These are phyloP conservation scores for Heterochromis multidens DNA, from an alignment of 2,113 vertebrate genomes.

Conservation along the genomic window DNA sequence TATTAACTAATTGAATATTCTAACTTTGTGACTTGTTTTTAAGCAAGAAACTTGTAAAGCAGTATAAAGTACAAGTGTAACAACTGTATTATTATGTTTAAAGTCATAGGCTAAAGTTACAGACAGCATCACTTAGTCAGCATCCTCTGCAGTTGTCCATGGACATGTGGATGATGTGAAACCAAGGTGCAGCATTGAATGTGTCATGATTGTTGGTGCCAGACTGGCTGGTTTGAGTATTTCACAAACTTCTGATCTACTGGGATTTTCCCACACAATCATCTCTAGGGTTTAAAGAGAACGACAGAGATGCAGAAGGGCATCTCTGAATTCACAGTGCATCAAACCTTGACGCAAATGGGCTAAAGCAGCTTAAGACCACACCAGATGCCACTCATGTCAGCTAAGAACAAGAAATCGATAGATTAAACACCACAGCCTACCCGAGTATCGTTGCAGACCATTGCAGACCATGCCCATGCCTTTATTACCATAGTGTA, in stretches of 20 bases:
- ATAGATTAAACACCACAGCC: too few species aligned
- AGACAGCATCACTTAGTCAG: neutral
- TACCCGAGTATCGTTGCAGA: too few species aligned
- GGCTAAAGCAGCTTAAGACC: too few species aligned
- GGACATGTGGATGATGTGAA: neutral
- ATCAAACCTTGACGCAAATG: too few species aligned
- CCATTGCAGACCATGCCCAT: too few species aligned
- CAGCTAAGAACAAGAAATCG: too few species aligned
- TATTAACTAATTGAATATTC: neutral
- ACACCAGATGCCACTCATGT: too few species aligned
- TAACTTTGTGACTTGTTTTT: neutral
- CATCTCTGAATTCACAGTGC: too few species aligned
- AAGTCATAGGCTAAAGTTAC: neutral
- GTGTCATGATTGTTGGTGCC: neutral
- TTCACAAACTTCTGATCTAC: neutral
- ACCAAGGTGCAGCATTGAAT: neutral
- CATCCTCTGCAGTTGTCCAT: neutral
- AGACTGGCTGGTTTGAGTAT: neutral
- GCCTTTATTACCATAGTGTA: too few species aligned
- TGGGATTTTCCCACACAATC: neutral
- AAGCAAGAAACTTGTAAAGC: neutral
- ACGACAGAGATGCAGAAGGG: too few species aligned
- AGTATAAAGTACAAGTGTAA: neutral
- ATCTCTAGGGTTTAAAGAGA: neutral
- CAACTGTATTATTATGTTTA: neutral